Conservation (phyloP, 2,888 invertebrate species). For the Aphrophora alni region DNA sequence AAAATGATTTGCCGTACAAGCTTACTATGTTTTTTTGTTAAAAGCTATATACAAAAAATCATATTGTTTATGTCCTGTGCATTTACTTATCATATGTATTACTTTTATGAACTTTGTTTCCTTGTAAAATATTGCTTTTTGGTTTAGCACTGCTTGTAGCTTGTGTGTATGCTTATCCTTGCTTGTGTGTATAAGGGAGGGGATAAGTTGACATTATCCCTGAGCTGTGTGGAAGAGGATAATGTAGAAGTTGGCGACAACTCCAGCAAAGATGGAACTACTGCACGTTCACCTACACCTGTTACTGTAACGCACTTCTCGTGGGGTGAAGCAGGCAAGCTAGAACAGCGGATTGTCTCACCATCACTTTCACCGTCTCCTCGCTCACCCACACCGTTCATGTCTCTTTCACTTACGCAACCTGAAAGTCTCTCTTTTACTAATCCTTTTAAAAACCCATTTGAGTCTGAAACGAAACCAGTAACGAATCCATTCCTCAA, state of each 20-base stretch:
- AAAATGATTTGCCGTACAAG: no score
- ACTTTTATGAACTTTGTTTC: not conserved
- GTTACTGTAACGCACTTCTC: conserved; percentile 69
- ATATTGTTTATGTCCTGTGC: no score
- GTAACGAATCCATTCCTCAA: conserved; percentile 54
- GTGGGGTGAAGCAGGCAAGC: conserved; percentile 61
- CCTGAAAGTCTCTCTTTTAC: conserved; percentile 53
- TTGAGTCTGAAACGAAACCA: conserved; percentile 38
- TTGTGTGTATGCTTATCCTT: conserved; percentile 23
- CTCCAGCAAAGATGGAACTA: conserved; percentile 30
- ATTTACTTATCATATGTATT: no score
- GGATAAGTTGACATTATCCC: conserved; percentile 55
- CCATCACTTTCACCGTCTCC: conserved; percentile 48
- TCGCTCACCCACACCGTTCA: conserved; percentile 43
- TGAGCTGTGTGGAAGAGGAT: conserved; percentile 48
- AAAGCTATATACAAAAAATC: no score
- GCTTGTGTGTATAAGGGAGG: conserved; percentile 53
- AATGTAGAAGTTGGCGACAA: conserved; percentile 43
- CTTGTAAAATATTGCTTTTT: conserved; percentile 31
- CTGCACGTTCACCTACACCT: conserved; percentile 55
- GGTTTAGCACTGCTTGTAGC: conserved; percentile 19
- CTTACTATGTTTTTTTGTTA: not conserved
- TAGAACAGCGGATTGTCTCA: conserved; percentile 57
- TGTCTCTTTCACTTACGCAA: conserved; percentile 45
- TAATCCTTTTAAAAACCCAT: conserved; percentile 49